These are phyloP conservation scores for Tethya wilhelma DNA, from an alignment of 37 sponge, comb jelly and placozoan genomes.

Conservation along the genomic window DNA sequence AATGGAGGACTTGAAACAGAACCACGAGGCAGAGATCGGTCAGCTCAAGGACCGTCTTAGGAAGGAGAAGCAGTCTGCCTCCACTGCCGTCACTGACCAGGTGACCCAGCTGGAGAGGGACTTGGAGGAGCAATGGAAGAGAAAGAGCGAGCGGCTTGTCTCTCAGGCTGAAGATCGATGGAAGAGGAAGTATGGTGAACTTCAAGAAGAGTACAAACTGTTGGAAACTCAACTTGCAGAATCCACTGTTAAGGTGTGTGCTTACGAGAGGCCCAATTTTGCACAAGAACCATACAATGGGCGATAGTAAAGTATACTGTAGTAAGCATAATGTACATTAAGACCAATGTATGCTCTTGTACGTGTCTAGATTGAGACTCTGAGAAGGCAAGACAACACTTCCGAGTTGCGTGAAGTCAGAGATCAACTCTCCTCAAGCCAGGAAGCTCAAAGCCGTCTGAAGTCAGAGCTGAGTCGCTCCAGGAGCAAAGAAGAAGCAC, in stretches of 20 bases:
- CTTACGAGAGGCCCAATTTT: background rate
- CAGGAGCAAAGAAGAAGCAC: constrained; percentile 9
- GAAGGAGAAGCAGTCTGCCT: constrained; percentile 68
- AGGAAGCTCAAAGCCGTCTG: background rate
- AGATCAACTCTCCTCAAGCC: constrained; percentile 24
- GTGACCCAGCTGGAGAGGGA: constrained; percentile 76
- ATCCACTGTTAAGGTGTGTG: constrained; percentile 53
- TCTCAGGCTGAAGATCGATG: constrained; percentile 70
- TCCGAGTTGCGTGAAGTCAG: constrained; percentile 27
- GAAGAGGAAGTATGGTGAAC: constrained; percentile 70
- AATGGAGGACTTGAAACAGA: constrained; percentile 81
- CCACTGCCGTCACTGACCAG: constrained; percentile 56
- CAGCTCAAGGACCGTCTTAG: constrained; percentile 50
- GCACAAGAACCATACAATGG: background rate
- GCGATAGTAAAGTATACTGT: background rate
- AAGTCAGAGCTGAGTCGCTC: constrained; percentile 17
- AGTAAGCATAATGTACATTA: too few species aligned
- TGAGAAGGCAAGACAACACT: constrained; percentile 43
- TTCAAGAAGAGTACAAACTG: constrained; percentile 45
- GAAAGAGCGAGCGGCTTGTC: constrained; percentile 68
- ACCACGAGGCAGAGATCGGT: constrained; percentile 59
- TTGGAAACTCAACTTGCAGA: constrained; percentile 38
- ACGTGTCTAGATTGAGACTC: constrained; percentile 32
- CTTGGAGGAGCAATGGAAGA: constrained; percentile 78
- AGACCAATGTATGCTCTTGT: too few species aligned